Conservation (phyloP, 2,113 vertebrate species). For the Nibea coibor region DNA sequence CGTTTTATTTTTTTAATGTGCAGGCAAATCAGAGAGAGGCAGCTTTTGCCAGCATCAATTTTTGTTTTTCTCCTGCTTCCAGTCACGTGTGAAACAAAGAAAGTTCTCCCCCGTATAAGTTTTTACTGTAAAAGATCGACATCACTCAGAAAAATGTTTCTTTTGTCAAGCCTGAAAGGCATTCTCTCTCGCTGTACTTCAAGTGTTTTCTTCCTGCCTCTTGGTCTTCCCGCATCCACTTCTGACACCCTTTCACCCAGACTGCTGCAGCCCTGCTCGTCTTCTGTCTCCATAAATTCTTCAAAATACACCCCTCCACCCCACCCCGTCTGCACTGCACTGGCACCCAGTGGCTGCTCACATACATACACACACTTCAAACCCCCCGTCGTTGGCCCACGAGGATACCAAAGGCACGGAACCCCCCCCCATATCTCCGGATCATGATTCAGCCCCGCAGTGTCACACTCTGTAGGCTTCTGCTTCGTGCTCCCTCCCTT, state of each 20-base stretch:
- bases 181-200: slow-evolving; percentile 18
- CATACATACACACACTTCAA: slow-evolving; percentile 21
- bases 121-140: slow-evolving; percentile 20
- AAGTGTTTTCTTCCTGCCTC: slow-evolving; percentile 12
- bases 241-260: slow-evolving; percentile 42
- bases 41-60: background rate
- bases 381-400: slow-evolving; percentile 36
- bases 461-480: background rate
- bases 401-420: slow-evolving; percentile 31
- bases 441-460: slow-evolving; percentile 29
- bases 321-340: slow-evolving; percentile 26
- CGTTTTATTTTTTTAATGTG: background rate
- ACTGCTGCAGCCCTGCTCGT: slow-evolving; percentile 38
- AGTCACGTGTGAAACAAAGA: slow-evolving; percentile 17
- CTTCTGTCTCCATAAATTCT: slow-evolving; percentile 30
- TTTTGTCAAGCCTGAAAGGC: slow-evolving; percentile 26
- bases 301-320: background rate
- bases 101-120: background rate
- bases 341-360: slow-evolving; percentile 54
- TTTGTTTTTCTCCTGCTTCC: slow-evolving; percentile 11
- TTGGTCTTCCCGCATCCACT: slow-evolving; percentile 29
- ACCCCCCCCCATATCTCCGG: slow-evolving; percentile 4
- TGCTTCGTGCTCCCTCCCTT: slow-evolving; percentile 11
- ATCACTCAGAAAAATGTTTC: background rate
- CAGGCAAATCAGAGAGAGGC: background rate